These are phyloP conservation scores for Pardosa pseudoannulata DNA, from an alignment of 2,888 invertebrate genomes.

Conservation along the genomic window DNA sequence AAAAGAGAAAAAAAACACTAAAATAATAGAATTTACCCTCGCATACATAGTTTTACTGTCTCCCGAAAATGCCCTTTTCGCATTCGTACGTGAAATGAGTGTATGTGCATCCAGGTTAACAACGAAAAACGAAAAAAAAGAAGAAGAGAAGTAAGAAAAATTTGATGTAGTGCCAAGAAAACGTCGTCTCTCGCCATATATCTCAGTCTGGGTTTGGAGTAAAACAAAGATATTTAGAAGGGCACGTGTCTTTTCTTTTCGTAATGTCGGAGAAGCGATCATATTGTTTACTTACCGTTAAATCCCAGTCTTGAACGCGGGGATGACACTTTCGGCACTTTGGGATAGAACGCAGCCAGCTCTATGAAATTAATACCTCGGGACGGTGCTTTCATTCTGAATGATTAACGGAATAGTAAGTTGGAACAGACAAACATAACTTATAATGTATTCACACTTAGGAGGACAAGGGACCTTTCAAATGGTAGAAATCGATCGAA, in stretches of 20 bases:
- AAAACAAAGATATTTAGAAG: slow-evolving; percentile 12
- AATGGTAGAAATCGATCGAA: too few species aligned
- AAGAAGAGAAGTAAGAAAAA: not conserved
- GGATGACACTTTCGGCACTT: not conserved
- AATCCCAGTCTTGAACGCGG: not conserved
- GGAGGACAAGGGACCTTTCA: too few species aligned
- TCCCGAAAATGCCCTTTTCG: not conserved
- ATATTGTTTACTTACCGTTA: slow-evolving; percentile 6
- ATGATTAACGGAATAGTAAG: too few species aligned
- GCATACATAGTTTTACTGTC: too few species aligned
- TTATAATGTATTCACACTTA: too few species aligned
- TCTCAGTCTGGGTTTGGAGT: slow-evolving; percentile 4
- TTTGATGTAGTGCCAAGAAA: not conserved
- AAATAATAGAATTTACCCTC: too few species aligned
- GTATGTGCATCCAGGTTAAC: not conserved
- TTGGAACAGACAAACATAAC: too few species aligned
- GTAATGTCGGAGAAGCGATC: not conserved
- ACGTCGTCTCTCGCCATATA: slow-evolving; percentile 4
- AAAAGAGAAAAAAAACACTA: too few species aligned
- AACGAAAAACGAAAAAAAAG: not conserved
- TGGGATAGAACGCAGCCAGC: not conserved
- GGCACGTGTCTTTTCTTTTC: slow-evolving; percentile 9
- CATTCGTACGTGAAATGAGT: not conserved
- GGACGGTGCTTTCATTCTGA: too few species aligned
- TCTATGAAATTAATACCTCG: not conserved